Evolutionary conservation across 2,113 vertebrate species (phyloP).

Genomic region (Daphoenositta chrysoptera): DNA sequence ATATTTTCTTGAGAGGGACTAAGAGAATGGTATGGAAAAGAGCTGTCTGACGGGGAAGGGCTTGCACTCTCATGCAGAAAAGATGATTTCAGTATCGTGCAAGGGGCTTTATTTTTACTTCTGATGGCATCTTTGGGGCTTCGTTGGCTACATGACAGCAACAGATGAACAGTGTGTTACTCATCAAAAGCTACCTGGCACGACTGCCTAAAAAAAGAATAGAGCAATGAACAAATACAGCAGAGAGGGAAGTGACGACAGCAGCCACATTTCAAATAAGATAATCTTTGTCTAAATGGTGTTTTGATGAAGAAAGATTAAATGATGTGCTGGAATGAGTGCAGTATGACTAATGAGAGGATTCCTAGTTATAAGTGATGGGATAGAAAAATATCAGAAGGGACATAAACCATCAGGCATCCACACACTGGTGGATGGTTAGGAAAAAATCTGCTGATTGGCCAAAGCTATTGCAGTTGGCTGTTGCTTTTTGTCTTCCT

Average conservation of each 20-base stretch:
- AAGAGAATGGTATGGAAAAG: neutral
- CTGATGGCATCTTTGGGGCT: neutral
- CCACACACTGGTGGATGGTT: neutral
- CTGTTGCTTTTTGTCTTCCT: neutral
- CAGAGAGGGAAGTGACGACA: neutral
- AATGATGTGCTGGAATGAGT: slow-evolving; percentile 30
- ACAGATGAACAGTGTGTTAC: neutral
- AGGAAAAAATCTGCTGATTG: neutral
- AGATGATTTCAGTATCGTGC: neutral
- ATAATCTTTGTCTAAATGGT: slow-evolving; percentile 6
- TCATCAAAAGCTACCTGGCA: slow-evolving; percentile 50
- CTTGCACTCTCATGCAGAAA: neutral
- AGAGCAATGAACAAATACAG: neutral
- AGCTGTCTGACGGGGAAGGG: neutral
- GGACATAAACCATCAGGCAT: neutral
- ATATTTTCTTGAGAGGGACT: neutral
- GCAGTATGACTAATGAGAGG: slow-evolving; percentile 22
- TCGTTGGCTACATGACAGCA: neutral
- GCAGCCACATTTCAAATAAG: neutral
- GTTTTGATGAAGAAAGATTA: slow-evolving; percentile 35
- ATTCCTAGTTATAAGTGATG: neutral
- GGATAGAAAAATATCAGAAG: neutral
- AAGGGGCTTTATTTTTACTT: neutral
- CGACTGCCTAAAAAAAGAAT: neutral
- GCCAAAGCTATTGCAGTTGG: neutral